Evolutionary conservation across 92 coral and sea anemone genomes (phyloP).

Genomic region (Virgularia gustaviana): DNA sequence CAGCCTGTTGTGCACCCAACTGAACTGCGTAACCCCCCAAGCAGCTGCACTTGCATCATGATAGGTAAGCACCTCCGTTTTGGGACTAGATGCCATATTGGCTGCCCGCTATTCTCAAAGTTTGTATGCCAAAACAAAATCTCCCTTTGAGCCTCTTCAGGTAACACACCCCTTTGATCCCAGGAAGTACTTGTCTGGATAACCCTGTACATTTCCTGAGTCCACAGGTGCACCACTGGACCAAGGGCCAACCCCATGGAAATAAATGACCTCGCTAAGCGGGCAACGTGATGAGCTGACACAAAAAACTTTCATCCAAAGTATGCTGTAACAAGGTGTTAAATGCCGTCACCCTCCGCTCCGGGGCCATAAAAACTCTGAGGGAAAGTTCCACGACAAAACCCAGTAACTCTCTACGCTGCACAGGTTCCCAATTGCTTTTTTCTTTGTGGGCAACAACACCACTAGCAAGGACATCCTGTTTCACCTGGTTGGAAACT

Average conservation of each 20-base stretch:
- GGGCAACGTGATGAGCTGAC: slow-evolving; percentile 44
- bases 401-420: slow-evolving; percentile 48
- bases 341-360: slow-evolving; percentile 32
- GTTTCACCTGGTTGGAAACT: slow-evolving; percentile 39
- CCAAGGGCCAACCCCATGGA: slow-evolving; percentile 65
- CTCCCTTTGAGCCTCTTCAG: slow-evolving; percentile 30
- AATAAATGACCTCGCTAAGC: slow-evolving; percentile 34
- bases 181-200: slow-evolving; percentile 32
- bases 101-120: slow-evolving; percentile 44
- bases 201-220: slow-evolving; percentile 38
- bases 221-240: slow-evolving; percentile 60
- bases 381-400: slow-evolving; percentile 43
- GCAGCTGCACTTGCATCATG: slow-evolving; percentile 62
- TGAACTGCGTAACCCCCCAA: slow-evolving; percentile 57
- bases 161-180: slow-evolving; percentile 34
- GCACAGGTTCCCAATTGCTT: slow-evolving; percentile 54
- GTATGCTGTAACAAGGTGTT: slow-evolving; percentile 13
- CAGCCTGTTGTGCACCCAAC: slow-evolving; percentile 23
- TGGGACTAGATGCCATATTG: slow-evolving; percentile 57
- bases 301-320: slow-evolving; percentile 19
- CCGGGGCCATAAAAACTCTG: slow-evolving; percentile 51
- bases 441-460: slow-evolving; percentile 46
- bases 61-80: slow-evolving; percentile 46
- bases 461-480: slow-evolving; percentile 41
- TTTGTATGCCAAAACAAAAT: slow-evolving; percentile 48